Conservation (phyloP, 2,797 vertebrate species). For the Arctocebus calabarensis region DNA sequence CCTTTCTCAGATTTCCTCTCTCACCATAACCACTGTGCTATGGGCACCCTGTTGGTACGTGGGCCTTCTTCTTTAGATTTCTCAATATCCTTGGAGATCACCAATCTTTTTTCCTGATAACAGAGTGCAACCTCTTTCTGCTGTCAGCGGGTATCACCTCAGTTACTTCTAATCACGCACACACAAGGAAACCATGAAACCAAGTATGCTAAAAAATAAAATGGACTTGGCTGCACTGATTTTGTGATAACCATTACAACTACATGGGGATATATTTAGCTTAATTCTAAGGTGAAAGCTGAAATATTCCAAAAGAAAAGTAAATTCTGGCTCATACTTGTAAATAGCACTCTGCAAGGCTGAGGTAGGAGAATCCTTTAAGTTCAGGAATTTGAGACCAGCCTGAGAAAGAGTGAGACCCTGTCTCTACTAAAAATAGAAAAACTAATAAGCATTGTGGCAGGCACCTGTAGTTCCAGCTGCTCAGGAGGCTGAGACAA, state of each 20-base stretch:
- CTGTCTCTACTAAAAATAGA: too few species aligned
- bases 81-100: background rate
- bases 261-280: background rate
- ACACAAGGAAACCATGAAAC: background rate
- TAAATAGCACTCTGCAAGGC: too few species aligned
- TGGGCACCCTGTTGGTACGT: background rate
- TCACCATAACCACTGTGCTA: too few species aligned
- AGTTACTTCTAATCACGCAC: conserved; percentile 39
- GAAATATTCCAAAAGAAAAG: conserved; percentile 34
- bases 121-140: background rate
- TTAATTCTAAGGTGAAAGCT: conserved; percentile 39
- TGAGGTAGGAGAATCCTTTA: too few species aligned
- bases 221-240: background rate
- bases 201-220: conserved; percentile 43
- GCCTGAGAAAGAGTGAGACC: too few species aligned
- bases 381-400: too few species aligned
- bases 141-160: background rate
- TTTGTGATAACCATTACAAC: conserved; percentile 42
- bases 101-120: background rate
- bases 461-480: too few species aligned
- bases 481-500: too few species aligned
- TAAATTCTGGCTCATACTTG: background rate
- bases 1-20: too few species aligned
- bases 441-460: too few species aligned
- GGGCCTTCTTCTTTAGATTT: background rate